Conservation (phyloP, 2,113 vertebrate species). For the Rhinogobius similis region DNA sequence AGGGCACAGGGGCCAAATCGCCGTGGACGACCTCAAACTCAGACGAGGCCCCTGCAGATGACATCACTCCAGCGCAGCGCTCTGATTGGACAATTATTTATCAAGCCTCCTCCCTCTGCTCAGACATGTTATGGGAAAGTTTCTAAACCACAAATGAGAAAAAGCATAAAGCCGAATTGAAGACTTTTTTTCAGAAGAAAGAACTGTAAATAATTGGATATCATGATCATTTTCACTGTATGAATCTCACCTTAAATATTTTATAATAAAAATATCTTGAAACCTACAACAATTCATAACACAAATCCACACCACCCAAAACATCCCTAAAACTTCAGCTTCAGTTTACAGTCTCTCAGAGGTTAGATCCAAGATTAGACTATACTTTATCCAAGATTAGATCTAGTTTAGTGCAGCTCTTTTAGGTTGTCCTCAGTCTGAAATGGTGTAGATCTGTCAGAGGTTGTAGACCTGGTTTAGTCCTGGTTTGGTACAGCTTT, state of each 20-base stretch:
- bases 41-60: conserved; percentile 49
- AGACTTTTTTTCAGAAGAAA: not conserved
- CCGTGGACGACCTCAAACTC: conserved; percentile 59
- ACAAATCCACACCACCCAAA: too few relatives aligned
- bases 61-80: conserved; percentile 16
- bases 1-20: conserved; percentile 45
- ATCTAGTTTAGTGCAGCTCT: too few relatives aligned
- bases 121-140: not conserved
- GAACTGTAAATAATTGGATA: not conserved
- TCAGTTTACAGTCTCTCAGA: too few relatives aligned
- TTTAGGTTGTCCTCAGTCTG: too few relatives aligned
- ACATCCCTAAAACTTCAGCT: too few relatives aligned
- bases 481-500: too few relatives aligned
- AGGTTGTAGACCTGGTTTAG: too few relatives aligned
- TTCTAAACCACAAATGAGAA: not conserved
- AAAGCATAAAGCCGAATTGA: not conserved
- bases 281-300: not conserved
- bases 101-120: not conserved
- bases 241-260: not conserved
- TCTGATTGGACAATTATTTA: not conserved
- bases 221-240: too few relatives aligned
- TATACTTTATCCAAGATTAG: too few relatives aligned
- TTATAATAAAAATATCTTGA: not conserved
- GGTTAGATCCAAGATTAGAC: too few relatives aligned
- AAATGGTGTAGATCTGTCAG: too few relatives aligned